Conservation (phyloP, 1,140 invertebrate species). For the Bactericera cockerelli region DNA sequence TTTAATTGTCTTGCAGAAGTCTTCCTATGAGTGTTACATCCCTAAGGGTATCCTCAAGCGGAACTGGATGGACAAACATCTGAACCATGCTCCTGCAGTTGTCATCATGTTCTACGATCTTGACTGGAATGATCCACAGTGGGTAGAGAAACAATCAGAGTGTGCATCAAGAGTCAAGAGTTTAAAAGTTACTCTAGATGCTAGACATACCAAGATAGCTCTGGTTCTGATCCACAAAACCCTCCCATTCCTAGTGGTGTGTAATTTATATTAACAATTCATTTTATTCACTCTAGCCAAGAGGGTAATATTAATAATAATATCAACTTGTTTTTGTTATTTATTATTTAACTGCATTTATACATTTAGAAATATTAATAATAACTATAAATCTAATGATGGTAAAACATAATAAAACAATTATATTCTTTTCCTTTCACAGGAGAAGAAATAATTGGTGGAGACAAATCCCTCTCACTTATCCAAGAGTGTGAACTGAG, state of each 20-base stretch:
- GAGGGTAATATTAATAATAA: too few species aligned
- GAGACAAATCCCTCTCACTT: slow-evolving; percentile 73
- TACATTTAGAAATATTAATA: too few species aligned
- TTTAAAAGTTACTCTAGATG: slow-evolving; percentile 45
- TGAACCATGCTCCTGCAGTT: slow-evolving; percentile 76
- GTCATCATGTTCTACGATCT: slow-evolving; percentile 91
- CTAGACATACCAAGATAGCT: slow-evolving; percentile 67
- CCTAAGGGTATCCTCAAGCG: slow-evolving; percentile 91
- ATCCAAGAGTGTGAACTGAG: slow-evolving; percentile 82
- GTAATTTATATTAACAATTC: too few species aligned
- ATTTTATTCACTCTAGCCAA: too few species aligned
- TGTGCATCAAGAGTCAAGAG: slow-evolving; percentile 73
- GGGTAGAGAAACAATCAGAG: slow-evolving; percentile 87
- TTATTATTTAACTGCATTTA: too few species aligned
- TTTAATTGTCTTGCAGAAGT: slow-evolving; percentile 41
- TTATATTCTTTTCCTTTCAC: too few species aligned
- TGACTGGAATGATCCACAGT: slow-evolving; percentile 88
- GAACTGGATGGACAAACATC: slow-evolving; percentile 91
- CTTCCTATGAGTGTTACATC: slow-evolving; percentile 89
- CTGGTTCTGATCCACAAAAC: slow-evolving; percentile 78
- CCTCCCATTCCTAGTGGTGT: slow-evolving; percentile 48
- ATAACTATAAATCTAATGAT: too few species aligned
- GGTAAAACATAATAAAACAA: too few species aligned
- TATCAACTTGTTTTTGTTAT: too few species aligned
- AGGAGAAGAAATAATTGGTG: too few species aligned